These are phyloP conservation scores for Gorsachius magnificus DNA, from an alignment of 2,797 vertebrate species.

Conservation along the genomic window DNA sequence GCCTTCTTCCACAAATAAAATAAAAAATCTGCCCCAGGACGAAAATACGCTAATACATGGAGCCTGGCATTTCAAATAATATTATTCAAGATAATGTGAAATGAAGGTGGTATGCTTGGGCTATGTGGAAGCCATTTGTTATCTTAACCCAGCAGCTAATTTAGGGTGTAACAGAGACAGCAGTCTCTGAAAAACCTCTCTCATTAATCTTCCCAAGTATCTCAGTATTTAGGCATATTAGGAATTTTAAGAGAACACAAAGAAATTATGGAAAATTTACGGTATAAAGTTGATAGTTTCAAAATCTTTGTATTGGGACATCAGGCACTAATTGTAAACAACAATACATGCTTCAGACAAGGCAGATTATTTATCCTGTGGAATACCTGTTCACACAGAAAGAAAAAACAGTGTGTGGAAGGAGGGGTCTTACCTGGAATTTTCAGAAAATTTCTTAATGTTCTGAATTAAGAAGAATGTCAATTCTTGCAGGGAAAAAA, in stretches of 20 bases:
- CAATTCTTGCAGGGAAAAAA: background rate
- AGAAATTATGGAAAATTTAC: background rate
- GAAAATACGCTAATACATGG: background rate
- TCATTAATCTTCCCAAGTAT: background rate
- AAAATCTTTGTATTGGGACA: background rate
- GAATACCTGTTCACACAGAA: background rate
- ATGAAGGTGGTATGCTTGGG: background rate
- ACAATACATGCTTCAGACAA: background rate
- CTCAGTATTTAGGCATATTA: background rate
- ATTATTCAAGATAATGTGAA: background rate
- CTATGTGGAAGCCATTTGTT: background rate
- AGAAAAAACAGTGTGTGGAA: background rate
- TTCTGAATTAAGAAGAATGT: background rate
- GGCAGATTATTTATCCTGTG: background rate
- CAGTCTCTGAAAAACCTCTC: background rate
- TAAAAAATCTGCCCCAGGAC: background rate
- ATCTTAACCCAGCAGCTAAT: background rate
- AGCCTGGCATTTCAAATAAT: background rate
- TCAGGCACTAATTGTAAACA: background rate
- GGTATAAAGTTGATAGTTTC: background rate
- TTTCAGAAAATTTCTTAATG: background rate
- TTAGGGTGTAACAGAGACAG: background rate
- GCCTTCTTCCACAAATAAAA: background rate
- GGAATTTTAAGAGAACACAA: background rate
- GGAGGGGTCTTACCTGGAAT: background rate